Base-by-base conservation (phyloP, 2,888 invertebrate species). In the Nomada fucata region DNA sequence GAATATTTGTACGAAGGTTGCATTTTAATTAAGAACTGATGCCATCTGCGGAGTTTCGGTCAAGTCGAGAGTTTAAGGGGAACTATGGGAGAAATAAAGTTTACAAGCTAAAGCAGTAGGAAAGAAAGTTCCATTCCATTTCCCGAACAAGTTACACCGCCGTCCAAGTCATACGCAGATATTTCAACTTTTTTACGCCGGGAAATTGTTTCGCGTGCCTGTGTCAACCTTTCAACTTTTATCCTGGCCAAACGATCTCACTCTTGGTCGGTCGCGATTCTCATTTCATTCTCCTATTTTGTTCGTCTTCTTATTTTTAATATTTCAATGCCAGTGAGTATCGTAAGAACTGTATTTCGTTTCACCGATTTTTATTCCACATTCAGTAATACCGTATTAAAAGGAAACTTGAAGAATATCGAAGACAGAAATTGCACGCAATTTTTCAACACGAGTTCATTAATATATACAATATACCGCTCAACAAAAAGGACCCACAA, bases 21-120 rank as follows among this genome's bases (percentile, higher is more conserved):
- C 82, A 83, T 82, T 82, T 74, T 82, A 83, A 83, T 83, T 83
- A 83, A 82, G 78, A 83, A 73, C 71, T 59, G 83, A 82, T 82
- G 74, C 71, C 61, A 82, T 83, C 83, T 74, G 42, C 64, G 53
- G 61, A 59, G 65, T 59, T 80, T 71, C 47, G 77, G 55, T 52
- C 73, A 65, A 50, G 7, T 59, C 47, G n/a, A 5, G 42, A 60
- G 52, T 47, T 63, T 47, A 50, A 52, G 55, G 52, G 18, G 50
- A 60, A 59, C 44, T 18, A 59, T 15, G 36, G 29, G 29, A 67
- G 23, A 61, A 61, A 80, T 63, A 72, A 82, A 76, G 64, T 76
- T 80, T 63, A 69, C 70, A 52, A 76, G 70, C 57, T 68, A 67
- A 68, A 71, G 20, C 50, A 3, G 42, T 15, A 42, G 29, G 64